Evolutionary conservation across 2,797 vertebrate genomes (phyloP), one percentile per base, ranked within the genome.

Genomic region (Sylvilagus floridanus): DNA sequence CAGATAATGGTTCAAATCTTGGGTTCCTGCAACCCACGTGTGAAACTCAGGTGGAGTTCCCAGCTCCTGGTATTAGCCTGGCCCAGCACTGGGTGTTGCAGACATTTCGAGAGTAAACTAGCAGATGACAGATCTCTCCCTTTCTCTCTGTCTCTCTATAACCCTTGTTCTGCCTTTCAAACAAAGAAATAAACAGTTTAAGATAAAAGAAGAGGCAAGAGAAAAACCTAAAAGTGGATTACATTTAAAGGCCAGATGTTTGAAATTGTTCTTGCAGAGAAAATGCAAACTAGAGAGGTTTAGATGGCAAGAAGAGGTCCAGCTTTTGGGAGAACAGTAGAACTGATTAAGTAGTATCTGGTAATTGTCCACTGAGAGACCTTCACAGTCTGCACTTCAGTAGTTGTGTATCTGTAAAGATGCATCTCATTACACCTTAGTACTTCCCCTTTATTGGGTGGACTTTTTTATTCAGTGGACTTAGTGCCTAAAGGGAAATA

Each of bases 401-500:
- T 21, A 24, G 17, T 7, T 60, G 35, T 24, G 9, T 72, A 84
- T 91, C 24, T 69, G 65, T 84, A 78, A 91, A 86, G 24, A 52
- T 57, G 10, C 65, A 69, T 78, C 47, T 76, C 24, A 72, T 19
- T 63, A 19, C 63, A 66, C 28, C 42, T 71, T 72, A 52, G 24
- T 32, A 54, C 47, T 35, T 73, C 57, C 47, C 68, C 62, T 52
- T 66, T 54, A 37, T 16, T 52, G 22, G 21, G 1, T 71, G 13
- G 32, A 21, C 4, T 16, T 16, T 71, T 37, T 19, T 47, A 1
- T n/a, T 42, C 47, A 57, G 37, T 60, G 32, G 32, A 2, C 14
- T 92, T 78, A 35, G 17, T 85, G 78, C 60, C 75, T 85, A 28
- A 30, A 24, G 86, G 82, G 87, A 95, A 97, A 94, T 91, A 95